Evolutionary conservation across 2,888 invertebrate genomes (phyloP).

Genomic region (Mactromeris polynyma): DNA sequence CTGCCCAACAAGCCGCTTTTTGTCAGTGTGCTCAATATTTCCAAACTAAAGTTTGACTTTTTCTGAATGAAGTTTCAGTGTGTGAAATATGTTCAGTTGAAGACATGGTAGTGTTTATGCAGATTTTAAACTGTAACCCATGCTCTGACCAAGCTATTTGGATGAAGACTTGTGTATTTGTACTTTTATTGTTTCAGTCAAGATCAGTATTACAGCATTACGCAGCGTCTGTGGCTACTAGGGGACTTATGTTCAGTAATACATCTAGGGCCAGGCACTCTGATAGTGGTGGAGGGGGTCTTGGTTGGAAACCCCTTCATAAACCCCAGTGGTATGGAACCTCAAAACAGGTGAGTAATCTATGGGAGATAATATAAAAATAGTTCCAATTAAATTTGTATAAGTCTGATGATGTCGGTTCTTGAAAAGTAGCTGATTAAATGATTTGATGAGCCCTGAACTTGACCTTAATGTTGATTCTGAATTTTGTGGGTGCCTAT

Average conservation of each 20-base stretch:
- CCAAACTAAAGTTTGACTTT: too few relatives aligned
- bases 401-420: not conserved
- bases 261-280: conserved; percentile 72
- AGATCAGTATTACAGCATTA: conserved; percentile 80
- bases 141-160: too few relatives aligned
- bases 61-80: too few relatives aligned
- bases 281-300: conserved; percentile 71
- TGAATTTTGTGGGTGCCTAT: too few relatives aligned
- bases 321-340: conserved; percentile 85
- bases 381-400: not conserved
- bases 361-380: not conserved
- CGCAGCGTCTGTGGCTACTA: conserved; percentile 82
- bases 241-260: conserved; percentile 84
- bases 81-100: too few relatives aligned
- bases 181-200: conserved; percentile 69
- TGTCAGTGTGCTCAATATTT: too few relatives aligned
- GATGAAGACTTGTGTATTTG: too few relatives aligned
- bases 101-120: too few relatives aligned
- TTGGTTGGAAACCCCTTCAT: conserved; percentile 86
- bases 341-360: conserved; percentile 48
- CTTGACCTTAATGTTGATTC: too few relatives aligned
- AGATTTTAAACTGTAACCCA: too few relatives aligned
- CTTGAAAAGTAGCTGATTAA: too few relatives aligned
- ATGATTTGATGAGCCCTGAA: not conserved
- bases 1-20: too few relatives aligned